Evolutionary conservation across 2,797 vertebrate genomes (phyloP), one percentile per base, ranked within the genome.

Genomic region (Aplochiton taeniatus): DNA sequence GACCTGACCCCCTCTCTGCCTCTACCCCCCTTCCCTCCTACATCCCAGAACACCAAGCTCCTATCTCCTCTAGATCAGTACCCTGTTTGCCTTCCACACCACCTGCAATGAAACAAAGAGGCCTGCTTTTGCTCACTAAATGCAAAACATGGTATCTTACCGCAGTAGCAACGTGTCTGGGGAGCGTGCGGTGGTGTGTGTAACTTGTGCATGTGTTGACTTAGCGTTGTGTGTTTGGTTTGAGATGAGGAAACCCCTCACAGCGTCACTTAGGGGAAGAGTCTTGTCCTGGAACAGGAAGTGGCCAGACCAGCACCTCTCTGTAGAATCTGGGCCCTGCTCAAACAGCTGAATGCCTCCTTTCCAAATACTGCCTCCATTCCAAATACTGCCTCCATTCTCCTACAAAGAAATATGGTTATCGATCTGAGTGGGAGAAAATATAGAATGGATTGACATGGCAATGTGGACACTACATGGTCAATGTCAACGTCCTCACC

Each of bases 261-360:
- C 63, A 60, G 72, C 50, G 51, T 70, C 68, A 79, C 56, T 81
- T 63, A 44, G 58, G 69, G 61, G 70, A 76, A 81, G 54, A 69
- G 44, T 12, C 18, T 11, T 49, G 53, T 31, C 50, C 51, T 49
- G 42, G n/a, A 75, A 75, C 63, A 70, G 81, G 80, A 83, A 83
- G 66, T 43, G 56, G 31, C 31, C 3, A 31, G 31, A 31, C 31
- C 31, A 2, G 6, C 31, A 6, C 31, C 31, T 31, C 31, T 31
- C 3, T 31, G 31, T 31, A 31, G 31, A 31, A 6, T 31, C 31
- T 31, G 31, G 31, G 17, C 50, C 51, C 54, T 51, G 43, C 50
- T 74, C 54, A 51, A 13, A 16, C 44, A n/a, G 45, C 54, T 58
- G 47, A 18, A 51, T 51, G 56, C 44, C 11, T 9, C 55, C 44